These are phyloP conservation scores for Nephrocerus scutellatus DNA, from an alignment of 2,888 invertebrate genomes.

Conservation along the genomic window DNA sequence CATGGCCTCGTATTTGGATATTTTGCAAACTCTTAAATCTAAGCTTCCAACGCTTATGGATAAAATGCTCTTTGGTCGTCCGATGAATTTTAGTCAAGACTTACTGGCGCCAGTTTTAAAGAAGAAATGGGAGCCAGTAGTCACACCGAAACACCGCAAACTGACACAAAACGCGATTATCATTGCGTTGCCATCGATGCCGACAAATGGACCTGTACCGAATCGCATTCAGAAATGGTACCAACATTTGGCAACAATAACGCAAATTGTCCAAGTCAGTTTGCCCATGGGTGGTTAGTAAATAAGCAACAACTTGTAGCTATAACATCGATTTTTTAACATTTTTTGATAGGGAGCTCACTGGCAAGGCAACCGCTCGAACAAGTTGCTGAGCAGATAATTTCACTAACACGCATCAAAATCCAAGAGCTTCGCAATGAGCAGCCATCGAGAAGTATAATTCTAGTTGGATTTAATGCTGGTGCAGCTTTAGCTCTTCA, in stretches of 20 bases:
- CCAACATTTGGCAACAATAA: constrained; percentile 58
- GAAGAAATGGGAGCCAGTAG: constrained; percentile 66
- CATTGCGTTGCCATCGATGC: constrained; percentile 56
- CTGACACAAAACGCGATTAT: constrained; percentile 63
- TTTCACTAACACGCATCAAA: constrained; percentile 61
- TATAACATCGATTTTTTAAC: no score
- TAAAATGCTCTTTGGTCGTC: constrained; percentile 59
- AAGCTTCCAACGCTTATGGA: constrained; percentile 68
- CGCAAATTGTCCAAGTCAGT: constrained; percentile 56
- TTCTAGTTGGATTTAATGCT: constrained; percentile 70
- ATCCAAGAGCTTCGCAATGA: constrained; percentile 63
- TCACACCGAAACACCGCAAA: constrained; percentile 59
- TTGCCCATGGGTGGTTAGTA: constrained; percentile 37
- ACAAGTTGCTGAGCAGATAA: constrained; percentile 57
- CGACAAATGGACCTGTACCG: constrained; percentile 45
- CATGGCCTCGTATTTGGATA: constrained; percentile 67
- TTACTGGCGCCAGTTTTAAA: constrained; percentile 55
- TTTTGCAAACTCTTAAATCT: constrained; percentile 63
- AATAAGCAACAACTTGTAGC: background rate
- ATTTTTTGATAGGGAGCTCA: constrained; percentile 28
- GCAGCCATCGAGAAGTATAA: constrained; percentile 61
- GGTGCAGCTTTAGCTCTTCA: constrained; percentile 71
- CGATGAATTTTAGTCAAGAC: constrained; percentile 54
- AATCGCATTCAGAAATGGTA: constrained; percentile 65
- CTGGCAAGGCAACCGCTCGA: constrained; percentile 41